Conservation (phyloP, 2,888 invertebrate genomes). For the Agrenia bidenticulata region DNA sequence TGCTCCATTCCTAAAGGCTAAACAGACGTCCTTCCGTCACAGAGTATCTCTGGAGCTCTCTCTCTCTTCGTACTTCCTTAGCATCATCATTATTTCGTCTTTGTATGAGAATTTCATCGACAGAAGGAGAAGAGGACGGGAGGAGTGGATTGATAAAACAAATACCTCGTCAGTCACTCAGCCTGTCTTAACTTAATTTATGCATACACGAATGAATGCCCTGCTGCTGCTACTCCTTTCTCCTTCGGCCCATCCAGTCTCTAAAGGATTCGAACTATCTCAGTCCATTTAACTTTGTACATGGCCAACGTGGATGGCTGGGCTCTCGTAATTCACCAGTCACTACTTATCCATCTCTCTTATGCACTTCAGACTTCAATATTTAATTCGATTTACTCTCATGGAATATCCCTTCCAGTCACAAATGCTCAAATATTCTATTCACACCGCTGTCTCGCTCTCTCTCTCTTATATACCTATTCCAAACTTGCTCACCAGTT, state of each 20-base stretch:
- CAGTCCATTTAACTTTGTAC: neutral
- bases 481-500: no score
- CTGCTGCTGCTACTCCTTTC: neutral
- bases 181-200: constrained; percentile 9
- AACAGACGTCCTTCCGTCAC: neutral
- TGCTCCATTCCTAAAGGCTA: neutral
- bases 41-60: neutral
- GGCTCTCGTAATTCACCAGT: neutral
- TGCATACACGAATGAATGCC: constrained; percentile 3
- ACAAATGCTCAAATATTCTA: neutral
- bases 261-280: neutral
- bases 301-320: no score
- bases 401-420: neutral
- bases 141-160: constrained; percentile 11
- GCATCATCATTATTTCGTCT: constrained; percentile 4
- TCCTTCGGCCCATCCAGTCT: neutral
- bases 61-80: neutral
- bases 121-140: neutral
- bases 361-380: neutral
- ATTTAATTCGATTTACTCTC: constrained; percentile 2
- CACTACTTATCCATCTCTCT: constrained; percentile 8
- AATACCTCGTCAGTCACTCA: constrained; percentile 12
- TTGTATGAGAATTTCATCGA: constrained; percentile 6
- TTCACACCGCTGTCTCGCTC: neutral
- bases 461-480: no score